Percentiles rank a stretch among this genome's conserved stretches.
Evolutionary conservation across 2,888 invertebrate genomes (phyloP).

Genomic region (Amitus sp.): DNA sequence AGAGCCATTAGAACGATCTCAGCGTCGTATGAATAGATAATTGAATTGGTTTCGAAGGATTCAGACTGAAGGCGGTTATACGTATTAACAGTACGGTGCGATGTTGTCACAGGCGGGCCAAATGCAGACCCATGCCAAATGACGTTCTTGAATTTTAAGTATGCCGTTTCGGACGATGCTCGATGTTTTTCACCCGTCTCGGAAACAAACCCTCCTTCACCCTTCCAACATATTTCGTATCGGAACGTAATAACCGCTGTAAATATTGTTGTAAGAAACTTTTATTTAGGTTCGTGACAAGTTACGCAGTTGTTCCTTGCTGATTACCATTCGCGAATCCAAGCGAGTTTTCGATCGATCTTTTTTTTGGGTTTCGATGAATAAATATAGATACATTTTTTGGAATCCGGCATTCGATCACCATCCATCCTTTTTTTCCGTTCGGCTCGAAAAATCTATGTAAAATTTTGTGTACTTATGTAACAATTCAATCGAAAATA

Average conservation of each 20-base stretch:
- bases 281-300: not conserved
- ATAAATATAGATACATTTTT: too few species aligned
- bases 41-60: slow-evolving; percentile 17
- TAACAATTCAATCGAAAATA: too few species aligned
- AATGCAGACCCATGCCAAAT: slow-evolving; percentile 36
- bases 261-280: slow-evolving; percentile 1
- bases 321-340: not conserved
- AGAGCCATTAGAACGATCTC: not conserved
- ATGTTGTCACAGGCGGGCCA: slow-evolving; percentile 40
- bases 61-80: slow-evolving; percentile 35
- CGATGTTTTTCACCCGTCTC: slow-evolving; percentile 25
- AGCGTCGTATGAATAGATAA: not conserved
- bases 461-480: too few species aligned
- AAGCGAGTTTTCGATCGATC: not conserved
- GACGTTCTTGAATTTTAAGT: slow-evolving; percentile 32
- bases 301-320: slow-evolving; percentile 1
- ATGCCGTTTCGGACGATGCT: slow-evolving; percentile 30
- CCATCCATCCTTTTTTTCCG: too few species aligned
- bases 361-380: not conserved
- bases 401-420: too few species aligned
- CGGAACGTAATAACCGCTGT: not conserved
- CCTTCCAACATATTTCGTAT: slow-evolving; percentile 4
- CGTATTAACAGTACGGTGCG: slow-evolving; percentile 20
- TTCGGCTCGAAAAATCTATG: too few species aligned
- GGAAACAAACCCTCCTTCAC: not conserved